Conservation (phyloP, 2,113 vertebrate species). For the Fregata magnificens region DNA sequence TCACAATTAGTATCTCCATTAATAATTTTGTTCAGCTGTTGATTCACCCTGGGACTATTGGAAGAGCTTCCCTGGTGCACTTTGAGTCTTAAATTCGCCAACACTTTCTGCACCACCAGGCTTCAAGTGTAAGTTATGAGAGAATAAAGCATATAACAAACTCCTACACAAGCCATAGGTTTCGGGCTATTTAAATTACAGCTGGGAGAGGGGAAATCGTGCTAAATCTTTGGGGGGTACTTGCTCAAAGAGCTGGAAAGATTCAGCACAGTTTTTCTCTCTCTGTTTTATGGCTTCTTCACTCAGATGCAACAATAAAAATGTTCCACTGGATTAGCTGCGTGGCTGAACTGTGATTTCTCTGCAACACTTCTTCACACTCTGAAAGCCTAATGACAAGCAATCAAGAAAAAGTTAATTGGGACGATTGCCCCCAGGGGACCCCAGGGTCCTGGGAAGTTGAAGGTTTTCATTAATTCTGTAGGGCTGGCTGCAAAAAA, state of each 20-base stretch:
- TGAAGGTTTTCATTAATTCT: constrained; percentile 43
- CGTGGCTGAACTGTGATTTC: constrained; percentile 54
- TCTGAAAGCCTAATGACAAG: constrained; percentile 57
- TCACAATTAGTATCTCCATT: constrained; percentile 21
- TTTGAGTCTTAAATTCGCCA: not conserved
- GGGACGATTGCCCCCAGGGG: not conserved
- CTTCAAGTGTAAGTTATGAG: constrained; percentile 29
- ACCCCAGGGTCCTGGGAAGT: constrained; percentile 3
- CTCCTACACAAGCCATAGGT: constrained; percentile 35
- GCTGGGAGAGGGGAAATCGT: not conserved
- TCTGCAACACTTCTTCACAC: constrained; percentile 35
- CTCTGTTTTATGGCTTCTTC: constrained; percentile 29
- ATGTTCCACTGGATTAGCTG: constrained; percentile 57
- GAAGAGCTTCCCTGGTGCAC: not conserved
- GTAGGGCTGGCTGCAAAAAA: not conserved
- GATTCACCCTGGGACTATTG: not conserved
- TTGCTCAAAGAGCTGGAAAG: constrained; percentile 58
- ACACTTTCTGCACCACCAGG: not conserved
- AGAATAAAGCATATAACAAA: constrained; percentile 46
- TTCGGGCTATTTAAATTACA: constrained; percentile 51
- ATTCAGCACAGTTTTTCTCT: constrained; percentile 40
- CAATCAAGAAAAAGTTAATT: constrained; percentile 63
- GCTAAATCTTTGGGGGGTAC: constrained; percentile 42
- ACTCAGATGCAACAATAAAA: constrained; percentile 55
- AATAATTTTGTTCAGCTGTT: not conserved